Conservation (phyloP, 2,888 invertebrate genomes). For the Latheticus oryzae region DNA sequence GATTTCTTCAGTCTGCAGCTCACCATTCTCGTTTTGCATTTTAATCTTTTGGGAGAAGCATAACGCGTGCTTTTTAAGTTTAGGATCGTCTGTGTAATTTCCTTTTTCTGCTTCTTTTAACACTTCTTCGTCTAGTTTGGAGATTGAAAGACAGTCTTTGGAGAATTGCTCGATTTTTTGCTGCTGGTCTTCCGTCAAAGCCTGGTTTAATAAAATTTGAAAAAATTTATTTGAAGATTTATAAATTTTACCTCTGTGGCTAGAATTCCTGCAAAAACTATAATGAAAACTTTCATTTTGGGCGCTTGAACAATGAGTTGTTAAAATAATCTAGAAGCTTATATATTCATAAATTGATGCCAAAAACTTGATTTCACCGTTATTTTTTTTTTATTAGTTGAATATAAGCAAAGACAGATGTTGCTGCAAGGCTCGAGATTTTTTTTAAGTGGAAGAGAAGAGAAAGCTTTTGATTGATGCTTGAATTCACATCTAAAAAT, state of each 20-base stretch:
- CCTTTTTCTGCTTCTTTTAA: conserved; percentile 64
- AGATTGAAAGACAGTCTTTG: conserved; percentile 51
- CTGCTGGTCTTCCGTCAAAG: conserved; percentile 23
- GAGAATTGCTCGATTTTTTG: conserved; percentile 14
- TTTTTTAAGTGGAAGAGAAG: too few species aligned
- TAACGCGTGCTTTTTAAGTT: conserved; percentile 64
- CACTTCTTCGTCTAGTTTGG: conserved; percentile 56
- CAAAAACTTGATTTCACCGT: conserved; percentile 20
- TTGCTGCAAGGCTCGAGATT: too few species aligned
- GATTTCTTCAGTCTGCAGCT: conserved; percentile 59
- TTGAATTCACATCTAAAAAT: too few species aligned
- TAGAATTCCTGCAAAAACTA: neutral
- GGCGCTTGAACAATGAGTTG: too few species aligned
- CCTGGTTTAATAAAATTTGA: conserved; percentile 12
- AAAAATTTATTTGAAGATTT: neutral
- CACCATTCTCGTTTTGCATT: conserved; percentile 61
- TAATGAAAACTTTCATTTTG: conserved; percentile 8
- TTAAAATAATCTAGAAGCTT: too few species aligned
- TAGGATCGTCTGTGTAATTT: conserved; percentile 66
- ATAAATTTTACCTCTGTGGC: conserved; percentile 6
- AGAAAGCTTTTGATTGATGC: too few species aligned
- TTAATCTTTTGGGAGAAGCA: conserved; percentile 67
- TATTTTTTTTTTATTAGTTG: too few species aligned
- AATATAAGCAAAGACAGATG: too few species aligned
- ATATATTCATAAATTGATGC: neutral